These are phyloP conservation scores for Apaloderma vittatum DNA, from an alignment of 2,113 vertebrate genomes.

Conservation along the genomic window DNA sequence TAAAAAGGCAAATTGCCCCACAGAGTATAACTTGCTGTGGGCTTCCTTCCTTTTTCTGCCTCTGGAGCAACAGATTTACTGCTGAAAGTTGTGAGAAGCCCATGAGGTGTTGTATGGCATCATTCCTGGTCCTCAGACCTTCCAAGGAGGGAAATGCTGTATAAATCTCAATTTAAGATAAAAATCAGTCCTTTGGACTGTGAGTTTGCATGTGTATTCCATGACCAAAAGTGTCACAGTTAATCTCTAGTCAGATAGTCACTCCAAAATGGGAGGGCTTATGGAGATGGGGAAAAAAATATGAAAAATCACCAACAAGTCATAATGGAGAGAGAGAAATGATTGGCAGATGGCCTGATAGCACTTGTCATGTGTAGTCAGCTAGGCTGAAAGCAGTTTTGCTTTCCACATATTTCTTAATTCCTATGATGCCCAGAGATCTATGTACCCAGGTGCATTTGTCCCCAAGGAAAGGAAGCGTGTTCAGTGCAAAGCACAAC, in stretches of 20 bases:
- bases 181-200: neutral
- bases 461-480: neutral
- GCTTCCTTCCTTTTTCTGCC: neutral
- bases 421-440: neutral
- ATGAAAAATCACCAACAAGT: neutral
- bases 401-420: neutral
- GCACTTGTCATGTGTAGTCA: neutral
- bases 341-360: neutral
- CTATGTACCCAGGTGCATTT: rapidly evolving
- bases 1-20: slow-evolving; percentile 4
- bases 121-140: neutral
- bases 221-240: neutral
- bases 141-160: neutral
- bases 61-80: neutral
- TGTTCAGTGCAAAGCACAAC: neutral
- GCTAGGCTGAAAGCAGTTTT: neutral
- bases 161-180: neutral
- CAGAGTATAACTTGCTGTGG: neutral
- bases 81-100: neutral
- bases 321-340: neutral
- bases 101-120: neutral
- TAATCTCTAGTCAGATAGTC: neutral
- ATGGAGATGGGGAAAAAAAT: neutral
- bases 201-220: neutral
- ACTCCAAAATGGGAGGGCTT: rapidly evolving